A percentile compares a stretch with the other conserved stretches of the same genome.
Conservation (phyloP, 2,113 vertebrate genomes). For the Centropristis striata region DNA sequence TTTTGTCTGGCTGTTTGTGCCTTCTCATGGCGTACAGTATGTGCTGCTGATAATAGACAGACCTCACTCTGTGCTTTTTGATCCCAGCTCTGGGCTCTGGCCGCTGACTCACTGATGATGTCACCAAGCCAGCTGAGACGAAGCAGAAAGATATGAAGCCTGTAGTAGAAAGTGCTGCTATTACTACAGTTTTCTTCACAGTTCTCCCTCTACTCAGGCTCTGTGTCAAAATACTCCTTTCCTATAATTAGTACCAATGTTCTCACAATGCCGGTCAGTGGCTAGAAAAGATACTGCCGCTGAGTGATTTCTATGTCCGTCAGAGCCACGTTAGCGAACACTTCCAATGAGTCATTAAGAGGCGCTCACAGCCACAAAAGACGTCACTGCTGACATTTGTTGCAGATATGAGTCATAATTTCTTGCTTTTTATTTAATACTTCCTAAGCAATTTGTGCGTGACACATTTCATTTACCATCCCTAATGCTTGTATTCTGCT, state of each 20-base stretch:
- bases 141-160: neutral
- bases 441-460: conserved; percentile 24
- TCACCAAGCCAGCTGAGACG: conserved; percentile 48
- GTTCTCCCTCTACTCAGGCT: conserved; percentile 22
- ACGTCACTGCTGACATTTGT: conserved; percentile 83
- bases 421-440: conserved; percentile 61
- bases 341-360: conserved; percentile 73
- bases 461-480: conserved; percentile 42
- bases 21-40: conserved; percentile 62
- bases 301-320: conserved; percentile 54
- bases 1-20: conserved; percentile 69
- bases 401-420: conserved; percentile 73
- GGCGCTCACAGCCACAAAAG: conserved; percentile 53
- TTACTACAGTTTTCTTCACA: conserved; percentile 27
- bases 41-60: conserved; percentile 78
- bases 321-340: conserved; percentile 53
- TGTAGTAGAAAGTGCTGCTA: conserved; percentile 34
- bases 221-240: conserved; percentile 36
- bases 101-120: conserved; percentile 75
- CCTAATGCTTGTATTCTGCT: neutral
- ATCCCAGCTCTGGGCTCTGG: conserved; percentile 65
- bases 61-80: conserved; percentile 68
- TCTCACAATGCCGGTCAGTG: conserved; percentile 32
- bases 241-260: conserved; percentile 39
- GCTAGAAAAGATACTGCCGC: conserved; percentile 28